phyloP scores from a whole-genome alignment of 2,797 vertebrate genomes.

The Anabas testudineus region DNA sequence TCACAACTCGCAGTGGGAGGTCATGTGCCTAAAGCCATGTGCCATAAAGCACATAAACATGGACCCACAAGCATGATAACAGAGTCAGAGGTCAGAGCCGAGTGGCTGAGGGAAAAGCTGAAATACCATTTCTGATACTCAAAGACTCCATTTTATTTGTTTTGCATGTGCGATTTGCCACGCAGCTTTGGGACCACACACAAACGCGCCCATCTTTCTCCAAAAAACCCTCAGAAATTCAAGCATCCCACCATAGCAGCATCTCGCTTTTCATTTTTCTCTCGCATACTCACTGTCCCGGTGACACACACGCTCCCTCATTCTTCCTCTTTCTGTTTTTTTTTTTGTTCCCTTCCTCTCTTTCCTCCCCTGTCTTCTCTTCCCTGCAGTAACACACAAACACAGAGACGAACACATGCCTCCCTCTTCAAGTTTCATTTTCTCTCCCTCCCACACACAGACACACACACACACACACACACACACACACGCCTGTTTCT shows the following conservation, averaged over 20 bases:
- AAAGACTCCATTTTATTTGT: not conserved
- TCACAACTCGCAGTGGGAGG: constrained; percentile 31
- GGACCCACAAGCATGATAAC: not conserved
- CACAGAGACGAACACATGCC: constrained; percentile 29
- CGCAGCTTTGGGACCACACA: constrained; percentile 13
- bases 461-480: constrained; percentile 55
- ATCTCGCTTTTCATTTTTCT: constrained; percentile 17
- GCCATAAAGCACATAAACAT: constrained; percentile 17
- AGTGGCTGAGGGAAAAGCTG: constrained; percentile 1
- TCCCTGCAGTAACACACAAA: constrained; percentile 51
- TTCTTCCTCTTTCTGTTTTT: constrained; percentile 11
- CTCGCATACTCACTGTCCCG: constrained; percentile 5
- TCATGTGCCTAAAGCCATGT: constrained; percentile 22
- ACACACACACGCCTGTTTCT: constrained; percentile 56
- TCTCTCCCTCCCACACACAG: constrained; percentile 65
- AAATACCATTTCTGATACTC: not conserved
- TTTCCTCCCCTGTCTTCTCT: constrained; percentile 39
- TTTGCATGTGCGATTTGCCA: constrained; percentile 11
- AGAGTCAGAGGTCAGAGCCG: constrained; percentile 21
- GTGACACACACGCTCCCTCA: constrained; percentile 2
- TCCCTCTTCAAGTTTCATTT: constrained; percentile 66
- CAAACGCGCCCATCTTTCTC: not conserved
- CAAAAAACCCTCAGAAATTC: constrained; percentile 1
- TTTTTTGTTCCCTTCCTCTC: constrained; percentile 24
- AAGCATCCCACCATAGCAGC: not conserved